These are phyloP conservation scores for Xenopus petersii DNA, from an alignment of 2,797 vertebrate genomes.

Conservation along the genomic window DNA sequence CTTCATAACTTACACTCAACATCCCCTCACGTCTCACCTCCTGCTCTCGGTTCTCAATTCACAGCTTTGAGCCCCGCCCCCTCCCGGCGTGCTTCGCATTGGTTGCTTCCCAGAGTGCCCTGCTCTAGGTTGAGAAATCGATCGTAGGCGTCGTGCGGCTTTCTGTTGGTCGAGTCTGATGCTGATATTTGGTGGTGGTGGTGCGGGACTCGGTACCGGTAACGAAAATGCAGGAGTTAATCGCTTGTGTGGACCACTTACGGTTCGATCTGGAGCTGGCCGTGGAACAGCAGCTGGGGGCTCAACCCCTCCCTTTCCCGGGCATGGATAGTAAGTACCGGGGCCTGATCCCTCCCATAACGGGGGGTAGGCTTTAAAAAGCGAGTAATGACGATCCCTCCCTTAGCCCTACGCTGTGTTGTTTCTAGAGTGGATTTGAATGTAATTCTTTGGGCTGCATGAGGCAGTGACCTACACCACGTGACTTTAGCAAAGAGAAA, in stretches of 20 bases:
- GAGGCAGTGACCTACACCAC: too few relatives aligned
- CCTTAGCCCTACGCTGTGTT: too few relatives aligned
- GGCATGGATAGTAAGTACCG: slow-evolving; percentile 97
- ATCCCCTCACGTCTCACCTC: too few relatives aligned
- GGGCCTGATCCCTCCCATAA: neutral
- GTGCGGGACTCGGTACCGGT: slow-evolving; percentile 41
- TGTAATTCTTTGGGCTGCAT: too few relatives aligned
- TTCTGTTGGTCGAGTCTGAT: slow-evolving; percentile 13
- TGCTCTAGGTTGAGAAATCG: neutral
- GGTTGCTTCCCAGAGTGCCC: slow-evolving; percentile 15
- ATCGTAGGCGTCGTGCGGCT: neutral
- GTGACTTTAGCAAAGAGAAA: too few relatives aligned
- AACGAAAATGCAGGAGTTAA: slow-evolving; percentile 83
- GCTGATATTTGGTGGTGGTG: neutral
- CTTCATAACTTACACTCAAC: too few relatives aligned
- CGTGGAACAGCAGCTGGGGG: slow-evolving; percentile 93
- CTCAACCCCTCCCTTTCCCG: slow-evolving; percentile 92
- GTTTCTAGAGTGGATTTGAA: too few relatives aligned
- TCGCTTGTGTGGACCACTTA: slow-evolving; percentile 90
- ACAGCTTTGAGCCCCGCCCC: neutral
- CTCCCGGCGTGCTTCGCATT: slow-evolving; percentile 11
- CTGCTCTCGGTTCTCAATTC: neutral
- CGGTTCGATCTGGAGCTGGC: slow-evolving; percentile 95
- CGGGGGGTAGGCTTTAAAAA: too few relatives aligned
- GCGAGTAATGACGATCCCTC: too few relatives aligned